Base-by-base conservation (phyloP, 1,140 invertebrate species). In the Nixonia krombeini region DNA sequence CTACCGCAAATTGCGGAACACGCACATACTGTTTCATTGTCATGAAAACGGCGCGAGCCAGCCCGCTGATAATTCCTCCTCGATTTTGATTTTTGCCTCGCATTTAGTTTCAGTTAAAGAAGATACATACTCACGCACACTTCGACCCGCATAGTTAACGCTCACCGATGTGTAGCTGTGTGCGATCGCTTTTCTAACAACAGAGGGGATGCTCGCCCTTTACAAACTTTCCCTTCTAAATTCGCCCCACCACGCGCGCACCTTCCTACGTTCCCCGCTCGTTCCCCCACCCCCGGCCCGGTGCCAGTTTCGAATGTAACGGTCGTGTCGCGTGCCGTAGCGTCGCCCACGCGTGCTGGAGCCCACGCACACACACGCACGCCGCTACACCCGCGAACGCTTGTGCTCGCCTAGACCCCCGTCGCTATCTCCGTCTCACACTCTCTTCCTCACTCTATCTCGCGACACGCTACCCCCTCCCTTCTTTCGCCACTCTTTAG, bases 271-370 rank as follows among this genome's bases (percentile, higher is more conserved):
- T 18, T 15, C 28, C 41, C 67, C 67, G 55, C 47, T 25, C 29
- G 9, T 40, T 52, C 52, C 59, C 49, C 66, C 47, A 57, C 56
- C 35, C 45, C 31, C 50, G 55, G 57, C 45, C 57, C 42, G 50
- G 35, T 71, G 51, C 72, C 56, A 72, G 76, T 81, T 80, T 77
- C 73, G 73, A 79, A 81, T 74, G 80, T 85, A 85, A 85, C 83
- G 83, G 83, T 85, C 82, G 74, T 84, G 83, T 85, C 83, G 83
- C 83, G 83, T 85, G 83, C 83, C 83, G 70, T 63, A 80, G 79
- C 80, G 79, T 83, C 83, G 82, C 83, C 83, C 81, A 85, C 83
- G 83, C 83, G 82, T 79, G 76, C 78, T 75, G 49, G 50, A 69
- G 74, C 79, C 73, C 73, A 77, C 74, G 70, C 75, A 62, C 29